Evolutionary conservation across 2,113 vertebrate genomes (phyloP).

Genomic region (Podiceps cristatus): DNA sequence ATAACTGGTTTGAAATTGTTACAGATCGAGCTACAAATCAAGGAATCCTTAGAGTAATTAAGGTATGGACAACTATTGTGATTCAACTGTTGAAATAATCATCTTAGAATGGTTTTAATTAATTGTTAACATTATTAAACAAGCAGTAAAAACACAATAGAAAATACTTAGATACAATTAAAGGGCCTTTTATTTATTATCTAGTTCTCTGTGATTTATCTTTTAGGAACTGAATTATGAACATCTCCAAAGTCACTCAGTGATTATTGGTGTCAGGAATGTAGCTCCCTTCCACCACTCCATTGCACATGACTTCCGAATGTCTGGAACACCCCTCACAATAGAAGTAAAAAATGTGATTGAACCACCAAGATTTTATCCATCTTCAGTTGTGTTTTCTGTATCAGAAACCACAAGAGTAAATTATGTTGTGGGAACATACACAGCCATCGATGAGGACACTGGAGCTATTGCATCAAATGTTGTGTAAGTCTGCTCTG

Average conservation of each 20-base stretch:
- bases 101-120: not conserved
- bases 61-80: constrained; percentile 70
- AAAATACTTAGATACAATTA: not conserved
- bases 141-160: not conserved
- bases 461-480: constrained; percentile 83
- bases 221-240: constrained; percentile 90
- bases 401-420: constrained; percentile 72
- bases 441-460: constrained; percentile 84
- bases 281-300: constrained; percentile 85
- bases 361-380: constrained; percentile 83
- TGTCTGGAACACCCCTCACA: constrained; percentile 72
- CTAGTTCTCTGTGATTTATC: not conserved
- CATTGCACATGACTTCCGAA: constrained; percentile 42
- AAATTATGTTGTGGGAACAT: constrained; percentile 75
- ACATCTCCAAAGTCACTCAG: constrained; percentile 72
- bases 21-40: constrained; percentile 89
- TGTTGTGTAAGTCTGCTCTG: constrained; percentile 80
- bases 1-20: constrained; percentile 85
- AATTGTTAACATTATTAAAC: not conserved
- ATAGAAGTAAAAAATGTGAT: constrained; percentile 82
- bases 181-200: not conserved
- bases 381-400: constrained; percentile 67
- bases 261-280: constrained; percentile 85
- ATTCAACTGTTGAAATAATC: not conserved
- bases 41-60: constrained; percentile 86